Base-by-base conservation (phyloP, 2,113 vertebrate species). In the Gymnorhina tibicen region DNA sequence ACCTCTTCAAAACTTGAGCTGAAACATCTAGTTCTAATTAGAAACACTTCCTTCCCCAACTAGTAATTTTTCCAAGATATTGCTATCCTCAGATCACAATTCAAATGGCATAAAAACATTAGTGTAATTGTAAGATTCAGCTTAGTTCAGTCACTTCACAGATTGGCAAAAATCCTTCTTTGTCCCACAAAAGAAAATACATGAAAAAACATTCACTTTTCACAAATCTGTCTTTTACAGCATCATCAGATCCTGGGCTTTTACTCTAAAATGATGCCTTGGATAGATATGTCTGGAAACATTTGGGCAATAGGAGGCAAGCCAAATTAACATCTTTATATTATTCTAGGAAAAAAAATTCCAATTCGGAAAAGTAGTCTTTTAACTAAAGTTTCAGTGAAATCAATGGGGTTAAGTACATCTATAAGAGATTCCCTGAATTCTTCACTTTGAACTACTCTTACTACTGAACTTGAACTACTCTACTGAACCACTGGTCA, bases 21-120 rank as follows among this genome's bases (percentile, higher is more conserved):
- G 86, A 86, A 88, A 70, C 75, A 68, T 70, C 97, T 93, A 97
- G 33, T 8, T 92, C 78, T 97, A 97, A 98, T 95, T 95, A 87
- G 83, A 97, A 98, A 97, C 95, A 96, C 73, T 93, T 96, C 81
- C 30, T 84, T 67, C 59, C 63, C 76, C 70, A 46, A 28, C 22
- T 28, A 90, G 52, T 24, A 85, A 50, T 58, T 63, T 59, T 76
- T 62, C 95, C 76, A 97, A 95, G 83, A 28, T 49, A 74, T 27
- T 66, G 69, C 90, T 93, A 39, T 52, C 28, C 47, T 94, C 78
- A 73, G 87, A 66, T 83, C 50, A 72, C 77, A 93, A 77, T 35
- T 77, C 64, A 84, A 84, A 66, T 41, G 24, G 22, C 49, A 82
- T 13, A 55, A 89, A 84, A 87, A 39, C 18, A 39, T 59, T 4